Conservation (phyloP, 2,113 vertebrate genomes). For the Nansenia antarctica region DNA sequence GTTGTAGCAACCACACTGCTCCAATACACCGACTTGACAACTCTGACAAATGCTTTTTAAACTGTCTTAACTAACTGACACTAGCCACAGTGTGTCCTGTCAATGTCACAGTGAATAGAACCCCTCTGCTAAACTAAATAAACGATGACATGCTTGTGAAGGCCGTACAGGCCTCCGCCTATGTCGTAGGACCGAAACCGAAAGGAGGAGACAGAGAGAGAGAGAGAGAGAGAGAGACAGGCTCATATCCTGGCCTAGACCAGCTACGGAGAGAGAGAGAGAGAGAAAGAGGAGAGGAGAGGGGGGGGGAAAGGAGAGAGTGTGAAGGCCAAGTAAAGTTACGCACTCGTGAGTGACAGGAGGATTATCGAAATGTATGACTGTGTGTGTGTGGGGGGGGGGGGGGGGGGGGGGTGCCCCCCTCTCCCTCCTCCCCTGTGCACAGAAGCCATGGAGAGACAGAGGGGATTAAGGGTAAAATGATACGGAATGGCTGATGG, state of each 20-base stretch:
- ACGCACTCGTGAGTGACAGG: background rate
- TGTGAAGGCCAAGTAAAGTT: background rate
- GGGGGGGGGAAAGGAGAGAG: background rate
- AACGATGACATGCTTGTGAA: no score
- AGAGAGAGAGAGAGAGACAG: no score
- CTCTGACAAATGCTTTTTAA: background rate
- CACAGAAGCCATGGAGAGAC: slow-evolving; percentile 15
- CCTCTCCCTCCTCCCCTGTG: background rate
- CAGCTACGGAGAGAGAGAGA: background rate
- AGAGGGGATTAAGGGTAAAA: slow-evolving; percentile 15
- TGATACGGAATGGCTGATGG: slow-evolving; percentile 8
- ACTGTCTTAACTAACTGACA: background rate
- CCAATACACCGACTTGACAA: background rate
- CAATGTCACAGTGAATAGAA: no score
- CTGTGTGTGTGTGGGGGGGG: background rate
- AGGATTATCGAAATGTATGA: background rate
- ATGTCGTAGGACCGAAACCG: no score
- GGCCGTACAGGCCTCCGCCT: background rate
- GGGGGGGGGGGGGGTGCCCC: background rate
- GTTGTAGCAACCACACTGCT: background rate
- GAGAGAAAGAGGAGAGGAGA: background rate
- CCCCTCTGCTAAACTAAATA: no score
- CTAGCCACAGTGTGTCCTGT: no score
- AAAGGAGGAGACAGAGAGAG: no score
- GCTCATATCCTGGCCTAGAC: no score